A percentile compares a stretch with the other conserved stretches of the same genome.
Conservation (phyloP, 2,797 vertebrate species). For the Oreochromis mossambicus region DNA sequence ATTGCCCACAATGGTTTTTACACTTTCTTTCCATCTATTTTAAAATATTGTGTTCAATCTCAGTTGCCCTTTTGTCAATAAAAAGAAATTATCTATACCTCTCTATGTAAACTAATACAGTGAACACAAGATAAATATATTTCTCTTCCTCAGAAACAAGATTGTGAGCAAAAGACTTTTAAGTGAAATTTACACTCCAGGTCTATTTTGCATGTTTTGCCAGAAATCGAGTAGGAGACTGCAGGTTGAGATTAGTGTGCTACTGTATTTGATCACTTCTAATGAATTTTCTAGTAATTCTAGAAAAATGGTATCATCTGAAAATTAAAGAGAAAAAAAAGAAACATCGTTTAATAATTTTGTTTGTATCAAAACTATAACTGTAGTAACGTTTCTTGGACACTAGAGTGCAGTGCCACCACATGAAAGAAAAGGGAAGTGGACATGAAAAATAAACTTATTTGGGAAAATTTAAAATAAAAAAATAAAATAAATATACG, state of each 20-base stretch:
- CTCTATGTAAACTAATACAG: background rate
- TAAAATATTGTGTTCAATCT: background rate
- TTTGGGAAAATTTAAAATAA: background rate
- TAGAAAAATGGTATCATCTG: background rate
- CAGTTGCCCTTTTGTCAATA: background rate
- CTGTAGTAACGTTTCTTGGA: slow-evolving; percentile 11
- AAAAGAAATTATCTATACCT: background rate
- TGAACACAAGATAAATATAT: background rate
- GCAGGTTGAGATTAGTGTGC: background rate
- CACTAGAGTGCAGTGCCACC: slow-evolving; percentile 42
- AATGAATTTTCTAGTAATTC: background rate
- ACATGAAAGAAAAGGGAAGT: background rate
- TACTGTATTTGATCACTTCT: background rate
- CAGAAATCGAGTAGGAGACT: background rate
- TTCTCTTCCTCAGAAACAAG: background rate
- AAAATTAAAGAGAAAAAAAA: background rate
- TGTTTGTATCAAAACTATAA: background rate
- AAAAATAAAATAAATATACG: too few relatives aligned
- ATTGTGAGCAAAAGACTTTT: background rate
- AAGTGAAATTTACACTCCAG: background rate
- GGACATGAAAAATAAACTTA: background rate
- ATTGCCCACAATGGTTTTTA: background rate
- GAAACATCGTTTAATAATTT: background rate
- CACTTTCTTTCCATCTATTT: background rate
- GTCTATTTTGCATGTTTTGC: background rate